These are phyloP conservation scores for Erebia aethiops DNA, from an alignment of 2,888 invertebrate species.

Conservation along the genomic window DNA sequence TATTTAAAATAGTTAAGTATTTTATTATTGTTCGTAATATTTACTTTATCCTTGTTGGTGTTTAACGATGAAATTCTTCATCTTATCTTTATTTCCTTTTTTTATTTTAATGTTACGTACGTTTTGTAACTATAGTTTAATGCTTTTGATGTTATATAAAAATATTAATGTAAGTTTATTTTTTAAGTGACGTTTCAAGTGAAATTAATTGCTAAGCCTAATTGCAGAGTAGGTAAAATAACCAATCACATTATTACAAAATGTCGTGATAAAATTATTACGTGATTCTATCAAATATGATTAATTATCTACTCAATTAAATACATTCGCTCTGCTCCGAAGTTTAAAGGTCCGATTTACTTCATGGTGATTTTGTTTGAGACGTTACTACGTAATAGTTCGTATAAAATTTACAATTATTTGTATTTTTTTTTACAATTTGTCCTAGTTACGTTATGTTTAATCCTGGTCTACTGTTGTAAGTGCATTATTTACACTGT, in stretches of 20 bases:
- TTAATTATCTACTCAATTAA: too few relatives aligned
- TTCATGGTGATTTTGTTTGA: neutral
- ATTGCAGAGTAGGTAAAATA: too few relatives aligned
- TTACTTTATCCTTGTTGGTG: conserved; percentile 36
- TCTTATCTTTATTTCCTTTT: conserved; percentile 19
- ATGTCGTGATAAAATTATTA: too few relatives aligned
- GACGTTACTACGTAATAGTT: conserved; percentile 7
- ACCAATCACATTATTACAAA: too few relatives aligned
- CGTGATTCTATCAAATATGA: too few relatives aligned
- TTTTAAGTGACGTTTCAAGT: conserved; percentile 16
- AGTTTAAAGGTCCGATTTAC: neutral
- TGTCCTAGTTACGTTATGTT: conserved; percentile 56
- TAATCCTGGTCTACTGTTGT: conserved; percentile 60
- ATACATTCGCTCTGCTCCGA: neutral
- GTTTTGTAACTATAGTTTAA: conserved; percentile 47
- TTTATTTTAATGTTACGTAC: conserved; percentile 48
- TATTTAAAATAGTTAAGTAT: conserved; percentile 37
- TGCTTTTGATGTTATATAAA: conserved; percentile 44
- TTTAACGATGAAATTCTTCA: conserved; percentile 37
- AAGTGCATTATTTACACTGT: conserved; percentile 83
- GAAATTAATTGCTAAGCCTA: neutral
- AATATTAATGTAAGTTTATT: conserved; percentile 26
- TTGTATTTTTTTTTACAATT: conserved; percentile 4
- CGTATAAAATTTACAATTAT: conserved; percentile 10
- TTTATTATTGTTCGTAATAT: conserved; percentile 32